These are phyloP conservation scores for Troides aeacus DNA, from an alignment of 2,888 invertebrate species.

Conservation along the genomic window DNA sequence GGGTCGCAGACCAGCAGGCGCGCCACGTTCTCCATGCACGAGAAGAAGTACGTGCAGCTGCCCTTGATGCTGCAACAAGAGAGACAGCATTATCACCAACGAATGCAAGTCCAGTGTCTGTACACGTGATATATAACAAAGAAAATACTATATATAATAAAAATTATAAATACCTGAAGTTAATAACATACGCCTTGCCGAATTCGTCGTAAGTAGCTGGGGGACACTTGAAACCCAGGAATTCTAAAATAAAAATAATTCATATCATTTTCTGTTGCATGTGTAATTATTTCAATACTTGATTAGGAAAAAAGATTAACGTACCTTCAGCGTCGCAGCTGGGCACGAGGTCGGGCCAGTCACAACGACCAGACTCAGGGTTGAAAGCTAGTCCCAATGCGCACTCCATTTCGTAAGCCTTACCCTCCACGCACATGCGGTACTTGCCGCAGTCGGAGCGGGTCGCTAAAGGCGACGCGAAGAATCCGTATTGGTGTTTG, in stretches of 20 bases:
- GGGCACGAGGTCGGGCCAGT: conserved; percentile 90
- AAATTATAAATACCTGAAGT: conserved; percentile 48
- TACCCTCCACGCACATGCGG: conserved; percentile 87
- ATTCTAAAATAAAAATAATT: conserved; percentile 43
- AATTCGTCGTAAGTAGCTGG: conserved; percentile 42
- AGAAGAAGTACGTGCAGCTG: conserved; percentile 60
- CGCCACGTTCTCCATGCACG: conserved; percentile 48
- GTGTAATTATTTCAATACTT: not conserved
- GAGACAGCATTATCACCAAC: not conserved
- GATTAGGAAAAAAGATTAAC: conserved; percentile 7
- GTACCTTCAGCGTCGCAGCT: conserved; percentile 82
- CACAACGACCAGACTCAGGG: conserved; percentile 84
- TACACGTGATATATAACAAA: not conserved
- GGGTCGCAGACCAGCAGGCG: conserved; percentile 56
- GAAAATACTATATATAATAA: not conserved
- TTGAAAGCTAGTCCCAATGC: conserved; percentile 88
- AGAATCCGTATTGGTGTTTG: conserved; percentile 90
- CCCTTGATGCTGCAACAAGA: conserved; percentile 46
- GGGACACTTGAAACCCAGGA: conserved; percentile 58
- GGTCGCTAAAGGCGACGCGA: conserved; percentile 56
- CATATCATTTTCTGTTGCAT: not conserved
- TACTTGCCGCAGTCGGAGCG: conserved; percentile 84
- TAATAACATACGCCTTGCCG: conserved; percentile 41
- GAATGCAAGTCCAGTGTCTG: not conserved
- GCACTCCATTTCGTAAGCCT: conserved; percentile 82